Evolutionary conservation across 1,140 invertebrate species (phyloP), one percentile per base, ranked within the genome.

Genomic region (Homalodisca vitripennis): DNA sequence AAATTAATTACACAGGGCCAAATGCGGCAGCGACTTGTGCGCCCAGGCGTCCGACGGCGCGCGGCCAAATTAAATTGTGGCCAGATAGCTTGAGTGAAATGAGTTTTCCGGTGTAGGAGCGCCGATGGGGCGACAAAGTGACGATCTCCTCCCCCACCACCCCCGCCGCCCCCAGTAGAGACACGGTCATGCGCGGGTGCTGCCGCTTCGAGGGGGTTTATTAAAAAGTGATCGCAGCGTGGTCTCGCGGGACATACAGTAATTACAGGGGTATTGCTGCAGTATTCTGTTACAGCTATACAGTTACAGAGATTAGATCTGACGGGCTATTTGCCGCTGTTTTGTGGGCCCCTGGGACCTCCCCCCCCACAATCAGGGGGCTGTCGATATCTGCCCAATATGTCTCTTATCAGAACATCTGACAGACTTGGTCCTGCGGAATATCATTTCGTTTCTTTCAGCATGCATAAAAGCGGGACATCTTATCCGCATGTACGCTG

Each of bases 171-270:
- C n/a, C n/a, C n/a, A n/a, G n/a, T n/a, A n/a, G n/a, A n/a, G n/a
- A 22, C 14, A 22, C n/a, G 48, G 48, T 51, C 48, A 51, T 51
- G 48, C 48, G 48, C 48, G 34, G n/a, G n/a, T n/a, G n/a, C n/a
- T n/a, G n/a, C n/a, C n/a, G n/a, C n/a, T n/a, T 41, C 3, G 48
- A 20, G 48, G 48, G 48, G 48, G 48, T 51, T 51, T 51, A 51
- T 51, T 51, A 51, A 51, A 51, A 51, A 51, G 48, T 51, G 48
- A 51, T 51, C 48, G 48, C n/a, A 51, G n/a, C 48, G 48, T 22
- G 3, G 48, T 51, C 48, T 51, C 48, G 14, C n/a, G 48, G 48
- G 48, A 51, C 6, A 22, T 20, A 3, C n/a, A 20, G 48, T 51
- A 51, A 51, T 51, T 51, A 51, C 48, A 20, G 22, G 48, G 48